phyloP scores from a whole-genome alignment of 2,113 vertebrate species.

The Sardina pilchardus region DNA sequence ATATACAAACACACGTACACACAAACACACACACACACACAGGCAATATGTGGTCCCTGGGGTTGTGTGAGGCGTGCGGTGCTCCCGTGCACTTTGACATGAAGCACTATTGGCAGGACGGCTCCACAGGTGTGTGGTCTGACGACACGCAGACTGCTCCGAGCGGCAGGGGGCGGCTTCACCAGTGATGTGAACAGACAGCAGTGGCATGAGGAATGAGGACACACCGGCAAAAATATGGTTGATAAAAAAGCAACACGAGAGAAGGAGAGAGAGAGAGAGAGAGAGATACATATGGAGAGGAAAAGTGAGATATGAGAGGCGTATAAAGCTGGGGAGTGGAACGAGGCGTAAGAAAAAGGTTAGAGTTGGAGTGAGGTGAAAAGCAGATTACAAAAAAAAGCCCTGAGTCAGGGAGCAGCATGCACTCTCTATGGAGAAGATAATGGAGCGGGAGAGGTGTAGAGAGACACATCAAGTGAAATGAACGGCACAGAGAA shows the following conservation, averaged over 20 bases:
- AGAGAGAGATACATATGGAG: constrained; percentile 35
- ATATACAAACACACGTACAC: too few species aligned
- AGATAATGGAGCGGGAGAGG: too few species aligned
- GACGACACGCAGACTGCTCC: constrained; percentile 55
- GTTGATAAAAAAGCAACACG: not conserved
- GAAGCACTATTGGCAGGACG: constrained; percentile 62
- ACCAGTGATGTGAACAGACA: constrained; percentile 70
- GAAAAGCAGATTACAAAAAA: too few species aligned
- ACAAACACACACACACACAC: not conserved
- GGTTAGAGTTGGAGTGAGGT: too few species aligned
- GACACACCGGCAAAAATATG: constrained; percentile 56
- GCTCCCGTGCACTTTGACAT: constrained; percentile 52
- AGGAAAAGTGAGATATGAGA: constrained; percentile 40
- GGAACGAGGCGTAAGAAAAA: too few species aligned
- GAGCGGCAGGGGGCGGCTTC: constrained; percentile 59
- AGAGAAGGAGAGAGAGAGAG: constrained; percentile 30
- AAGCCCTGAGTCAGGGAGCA: too few species aligned
- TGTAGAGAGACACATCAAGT: too few species aligned
- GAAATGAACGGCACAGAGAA: too few species aligned
- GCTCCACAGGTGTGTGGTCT: constrained; percentile 60
- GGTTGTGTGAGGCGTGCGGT: constrained; percentile 39
- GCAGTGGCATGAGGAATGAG: constrained; percentile 67
- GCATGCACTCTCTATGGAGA: too few species aligned
- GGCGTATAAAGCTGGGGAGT: too few species aligned
- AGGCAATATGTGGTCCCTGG: constrained; percentile 10